Evolutionary conservation across 2,113 vertebrate genomes (phyloP).

Genomic region (Gobius niger): DNA sequence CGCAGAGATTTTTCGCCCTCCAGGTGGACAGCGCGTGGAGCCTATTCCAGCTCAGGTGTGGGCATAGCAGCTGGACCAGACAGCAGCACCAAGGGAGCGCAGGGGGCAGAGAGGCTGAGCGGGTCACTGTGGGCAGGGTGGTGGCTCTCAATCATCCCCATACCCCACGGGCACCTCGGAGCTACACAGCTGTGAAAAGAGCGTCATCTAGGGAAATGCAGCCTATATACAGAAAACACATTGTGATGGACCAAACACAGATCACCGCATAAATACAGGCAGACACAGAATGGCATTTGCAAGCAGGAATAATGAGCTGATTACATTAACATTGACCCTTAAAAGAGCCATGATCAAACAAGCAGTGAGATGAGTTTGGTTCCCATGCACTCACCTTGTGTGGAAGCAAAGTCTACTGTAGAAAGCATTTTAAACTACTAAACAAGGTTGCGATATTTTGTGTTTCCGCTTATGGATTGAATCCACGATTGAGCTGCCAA

Average conservation of each 20-base stretch:
- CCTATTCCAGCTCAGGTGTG: constrained; percentile 52
- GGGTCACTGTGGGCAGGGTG: constrained; percentile 56
- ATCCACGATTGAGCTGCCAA: too few relatives aligned
- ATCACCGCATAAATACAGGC: neutral
- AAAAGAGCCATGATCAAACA: neutral
- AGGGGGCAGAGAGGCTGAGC: constrained; percentile 47
- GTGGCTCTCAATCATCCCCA: constrained; percentile 62
- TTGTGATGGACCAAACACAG: constrained; percentile 14
- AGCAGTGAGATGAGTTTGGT: neutral
- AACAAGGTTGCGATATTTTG: too few relatives aligned
- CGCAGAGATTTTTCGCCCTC: constrained; percentile 18
- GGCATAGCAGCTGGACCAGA: constrained; percentile 50
- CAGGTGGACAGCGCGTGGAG: constrained; percentile 10
- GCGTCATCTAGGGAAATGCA: constrained; percentile 39
- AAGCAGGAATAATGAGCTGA: constrained; percentile 9
- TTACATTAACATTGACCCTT: constrained; percentile 13
- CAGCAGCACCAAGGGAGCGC: constrained; percentile 27
- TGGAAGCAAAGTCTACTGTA: neutral
- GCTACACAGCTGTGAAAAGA: constrained; percentile 55
- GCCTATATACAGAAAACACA: constrained; percentile 21
- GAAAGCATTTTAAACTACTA: neutral
- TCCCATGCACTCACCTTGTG: neutral
- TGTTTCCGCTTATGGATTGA: too few relatives aligned
- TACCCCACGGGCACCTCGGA: constrained; percentile 51
- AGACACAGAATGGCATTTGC: neutral